Conservation (phyloP, 2,888 invertebrate genomes). For the Eupithecia abbreviata region DNA sequence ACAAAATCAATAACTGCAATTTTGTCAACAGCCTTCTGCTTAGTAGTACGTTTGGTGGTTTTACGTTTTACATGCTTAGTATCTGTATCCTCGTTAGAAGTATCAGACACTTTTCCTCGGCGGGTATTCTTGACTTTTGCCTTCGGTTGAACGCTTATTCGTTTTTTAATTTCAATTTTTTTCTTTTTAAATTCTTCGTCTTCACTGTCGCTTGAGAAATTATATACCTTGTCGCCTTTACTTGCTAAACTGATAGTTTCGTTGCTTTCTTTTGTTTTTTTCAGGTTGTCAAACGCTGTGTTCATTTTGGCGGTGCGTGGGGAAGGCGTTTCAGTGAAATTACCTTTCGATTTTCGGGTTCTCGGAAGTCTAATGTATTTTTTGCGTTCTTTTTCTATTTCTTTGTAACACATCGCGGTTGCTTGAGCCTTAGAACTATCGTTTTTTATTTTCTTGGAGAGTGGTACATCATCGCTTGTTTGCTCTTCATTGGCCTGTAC, state of each 20-base stretch:
- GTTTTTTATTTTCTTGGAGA: conserved; percentile 46
- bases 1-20: conserved; percentile 16
- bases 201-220: conserved; percentile 72
- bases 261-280: conserved; percentile 54
- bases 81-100: conserved; percentile 48
- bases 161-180: conserved; percentile 51
- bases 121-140: conserved; percentile 40
- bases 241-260: conserved; percentile 55
- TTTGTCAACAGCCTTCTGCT: conserved; percentile 27
- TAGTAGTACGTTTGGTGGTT: conserved; percentile 35
- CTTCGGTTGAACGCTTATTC: conserved; percentile 49
- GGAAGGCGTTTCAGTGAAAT: conserved; percentile 47
- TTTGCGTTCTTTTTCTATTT: conserved; percentile 64
- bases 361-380: conserved; percentile 52
- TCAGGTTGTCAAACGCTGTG: conserved; percentile 65
- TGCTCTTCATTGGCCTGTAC: conserved; percentile 27
- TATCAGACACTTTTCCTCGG: conserved; percentile 46
- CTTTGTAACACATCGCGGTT: conserved; percentile 63
- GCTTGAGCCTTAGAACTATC: conserved; percentile 44
- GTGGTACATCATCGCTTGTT: conserved; percentile 41
- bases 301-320: conserved; percentile 61
- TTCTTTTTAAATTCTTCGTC: conserved; percentile 65
- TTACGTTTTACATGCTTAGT: conserved; percentile 42
- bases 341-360: conserved; percentile 22
- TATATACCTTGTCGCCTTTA: conserved; percentile 59